phyloP scores from a whole-genome alignment of 2,113 vertebrate species.

The Lampris incognitus region DNA sequence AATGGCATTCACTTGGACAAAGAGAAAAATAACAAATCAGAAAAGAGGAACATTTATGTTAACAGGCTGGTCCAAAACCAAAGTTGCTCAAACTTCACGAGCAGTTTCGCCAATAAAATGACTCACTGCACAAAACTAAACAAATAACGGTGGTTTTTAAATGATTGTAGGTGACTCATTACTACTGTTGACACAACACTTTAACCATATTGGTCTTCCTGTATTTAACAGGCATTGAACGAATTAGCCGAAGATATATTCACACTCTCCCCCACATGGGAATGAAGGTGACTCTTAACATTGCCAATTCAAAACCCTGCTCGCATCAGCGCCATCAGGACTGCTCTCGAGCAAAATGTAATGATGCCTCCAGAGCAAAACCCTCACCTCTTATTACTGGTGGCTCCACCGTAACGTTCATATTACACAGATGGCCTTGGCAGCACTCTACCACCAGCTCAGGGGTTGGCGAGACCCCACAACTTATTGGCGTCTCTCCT shows the following conservation, averaged over 20 bases:
- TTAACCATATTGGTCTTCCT: neutral
- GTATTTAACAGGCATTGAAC: neutral
- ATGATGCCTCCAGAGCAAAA: neutral
- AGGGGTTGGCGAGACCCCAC: conserved; percentile 83
- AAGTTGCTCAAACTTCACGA: neutral
- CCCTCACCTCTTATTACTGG: conserved; percentile 86
- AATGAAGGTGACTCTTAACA: neutral
- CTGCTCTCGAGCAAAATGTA: neutral
- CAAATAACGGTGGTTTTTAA: neutral
- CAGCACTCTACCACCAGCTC: conserved; percentile 93
- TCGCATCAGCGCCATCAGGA: neutral
- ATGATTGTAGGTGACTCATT: too few relatives aligned
- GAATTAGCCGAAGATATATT: too few relatives aligned
- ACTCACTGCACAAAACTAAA: too few relatives aligned
- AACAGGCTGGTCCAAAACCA: neutral
- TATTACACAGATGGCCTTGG: conserved; percentile 91
- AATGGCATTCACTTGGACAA: conserved; percentile 61
- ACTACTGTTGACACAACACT: too few relatives aligned
- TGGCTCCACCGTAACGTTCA: conserved; percentile 88
- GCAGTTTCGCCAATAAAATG: neutral
- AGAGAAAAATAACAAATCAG: conserved; percentile 31
- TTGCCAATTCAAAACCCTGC: neutral
- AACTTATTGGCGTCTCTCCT: conserved; percentile 84
- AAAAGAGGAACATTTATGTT: conserved; percentile 21
- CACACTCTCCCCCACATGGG: neutral